Base-by-base conservation (phyloP, 2,888 invertebrate species). In the Incurvaria masculella region DNA sequence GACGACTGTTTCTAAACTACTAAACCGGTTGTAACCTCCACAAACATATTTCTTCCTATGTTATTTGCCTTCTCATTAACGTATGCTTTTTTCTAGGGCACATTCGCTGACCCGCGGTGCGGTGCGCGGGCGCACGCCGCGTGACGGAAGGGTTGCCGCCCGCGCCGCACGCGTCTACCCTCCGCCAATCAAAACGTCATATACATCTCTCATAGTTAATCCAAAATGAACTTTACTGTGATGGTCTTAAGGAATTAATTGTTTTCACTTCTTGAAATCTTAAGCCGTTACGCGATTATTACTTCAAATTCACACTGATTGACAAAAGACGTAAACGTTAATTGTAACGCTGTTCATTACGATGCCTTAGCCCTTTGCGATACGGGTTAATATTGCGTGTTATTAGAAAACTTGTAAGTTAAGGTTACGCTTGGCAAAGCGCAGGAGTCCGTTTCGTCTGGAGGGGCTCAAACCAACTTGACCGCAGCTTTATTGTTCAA, bases 111-210 rank as follows among this genome's bases (percentile, higher is more conserved):
- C 33, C 33, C 33, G 33, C 23, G 23, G 6, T n/a, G 33, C 23
- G 23, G 6, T 10, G n/a, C 60, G 59, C 52, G 49, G 61, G 68
- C 65, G 66, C 60, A 68, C 60, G 60, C 65, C 65, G 64, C 74
- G 69, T 66, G 61, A 74, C 74, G 64, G 66, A 65, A 68, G 70
- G 73, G 72, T 68, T 71, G 66, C 57, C 20, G 59, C 59, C 61
- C 63, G 59, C 63, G 65, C 66, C 63, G 61, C 56, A 55, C 33
- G 33, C 33, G 33, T 33, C 33, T 11, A 33, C 33, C 33, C 33
- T 14, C n/a, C n/a, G n/a, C n/a, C n/a, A n/a, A n/a, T n/a, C n/a
- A n/a, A n/a, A n/a, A n/a, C n/a, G n/a, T n/a, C n/a, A n/a, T n/a
- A n/a, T n/a, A n/a, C n/a, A n/a, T n/a, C n/a, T n/a, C n/a, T n/a